These are phyloP conservation scores for Heliconius charithonia DNA, from an alignment of 2,888 invertebrate genomes.

Conservation along the genomic window DNA sequence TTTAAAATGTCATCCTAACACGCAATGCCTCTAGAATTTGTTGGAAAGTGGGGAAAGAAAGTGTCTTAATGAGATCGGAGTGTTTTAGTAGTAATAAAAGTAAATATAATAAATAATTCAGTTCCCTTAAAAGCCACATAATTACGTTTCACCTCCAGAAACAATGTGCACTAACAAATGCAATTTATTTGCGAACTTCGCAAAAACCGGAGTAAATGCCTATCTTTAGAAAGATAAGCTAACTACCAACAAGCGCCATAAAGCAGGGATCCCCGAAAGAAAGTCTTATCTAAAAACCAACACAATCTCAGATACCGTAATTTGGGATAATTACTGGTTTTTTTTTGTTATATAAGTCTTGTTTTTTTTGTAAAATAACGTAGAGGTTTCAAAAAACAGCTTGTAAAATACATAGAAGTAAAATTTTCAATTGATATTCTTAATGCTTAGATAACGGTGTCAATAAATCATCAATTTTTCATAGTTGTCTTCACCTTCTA, in stretches of 20 bases:
- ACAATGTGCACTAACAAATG: conserved; percentile 30
- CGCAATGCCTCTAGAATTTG: no score
- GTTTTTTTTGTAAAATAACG: neutral
- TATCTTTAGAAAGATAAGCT: conserved; percentile 42
- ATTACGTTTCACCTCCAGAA: conserved; percentile 13
- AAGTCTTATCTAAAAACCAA: conserved; percentile 45
- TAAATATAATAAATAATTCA: neutral
- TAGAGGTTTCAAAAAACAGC: no score
- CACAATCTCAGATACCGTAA: conserved; percentile 50
- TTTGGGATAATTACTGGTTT: conserved; percentile 49
- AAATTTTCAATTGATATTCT: no score
- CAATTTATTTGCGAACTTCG: conserved; percentile 40
- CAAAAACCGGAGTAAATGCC: conserved; percentile 34
- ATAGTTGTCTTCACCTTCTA: no score
- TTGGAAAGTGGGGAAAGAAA: no score
- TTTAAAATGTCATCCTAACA: no score
- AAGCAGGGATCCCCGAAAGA: conserved; percentile 43
- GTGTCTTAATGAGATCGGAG: no score
- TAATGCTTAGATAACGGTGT: no score
- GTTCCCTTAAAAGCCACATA: neutral
- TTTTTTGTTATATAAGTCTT: conserved; percentile 24
- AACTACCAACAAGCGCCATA: conserved; percentile 45
- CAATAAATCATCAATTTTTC: no score
- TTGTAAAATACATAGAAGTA: no score
- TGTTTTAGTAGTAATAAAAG: no score